Base-by-base conservation (phyloP, 2,113 vertebrate species). In the Hippocampus mohnikei region DNA sequence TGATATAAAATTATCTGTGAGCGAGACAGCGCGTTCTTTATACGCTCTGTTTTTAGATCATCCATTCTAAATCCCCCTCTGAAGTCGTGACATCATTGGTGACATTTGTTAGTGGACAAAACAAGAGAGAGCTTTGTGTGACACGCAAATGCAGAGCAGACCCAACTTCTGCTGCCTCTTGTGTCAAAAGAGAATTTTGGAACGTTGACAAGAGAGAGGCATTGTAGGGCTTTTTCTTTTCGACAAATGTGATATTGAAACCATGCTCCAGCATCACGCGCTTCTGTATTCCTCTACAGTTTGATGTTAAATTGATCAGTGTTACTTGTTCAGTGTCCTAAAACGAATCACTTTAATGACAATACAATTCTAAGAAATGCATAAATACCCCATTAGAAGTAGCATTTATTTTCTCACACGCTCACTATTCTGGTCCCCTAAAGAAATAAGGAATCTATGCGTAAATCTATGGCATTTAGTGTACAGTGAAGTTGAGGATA, bases 81-180 rank as follows among this genome's bases (percentile, higher is more conserved):
- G 75, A 79, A 71, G 73, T 78, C 33, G 59, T 89, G 85, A 84
- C 87, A 82, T 85, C 85, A 88, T 5, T 69, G 65, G 69, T 81
- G 82, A 79, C 87, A 82, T 87, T 88, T 88, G 83, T 81, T 70
- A 73, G 72, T 65, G 67, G 72, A 71, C 71, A 70, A 67, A 80
- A 85, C 88, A 84, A 85, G 81, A 86, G 81, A 46, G 69, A 59
- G 73, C 83, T 83, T 86, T 89, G 85, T 90, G 62, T 48, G 33
- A 74, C 74, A 63, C 73, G 73, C 69, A 66, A 72, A 79, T 37
- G 41, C 48, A 15, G 66, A 76, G 79, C 73, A 71, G 74, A 42
- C 58, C 67, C 59, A 59, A 40, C 79, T 81, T 42, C 46, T 42
- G 61, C 76, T 73, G 64, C 44, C 21, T 81, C 75, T 29, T 33